Conservation (phyloP, 2,113 vertebrate genomes). For the Hippocampus mohnikei region DNA sequence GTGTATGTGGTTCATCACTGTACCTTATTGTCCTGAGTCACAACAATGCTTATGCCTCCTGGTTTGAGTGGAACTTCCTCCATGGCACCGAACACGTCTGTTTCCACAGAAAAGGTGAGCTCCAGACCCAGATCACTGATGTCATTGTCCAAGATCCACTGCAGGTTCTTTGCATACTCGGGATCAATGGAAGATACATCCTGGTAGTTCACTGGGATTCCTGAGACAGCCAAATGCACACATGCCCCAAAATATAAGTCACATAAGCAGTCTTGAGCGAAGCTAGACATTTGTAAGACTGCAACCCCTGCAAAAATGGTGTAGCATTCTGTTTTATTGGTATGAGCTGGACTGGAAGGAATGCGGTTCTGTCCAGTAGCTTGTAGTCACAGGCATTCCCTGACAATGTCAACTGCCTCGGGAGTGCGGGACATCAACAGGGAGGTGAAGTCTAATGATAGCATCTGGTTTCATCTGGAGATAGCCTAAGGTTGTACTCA, state of each 20-base stretch:
- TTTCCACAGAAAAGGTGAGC: conserved; percentile 95
- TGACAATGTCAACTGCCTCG: background rate
- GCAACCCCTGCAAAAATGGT: background rate
- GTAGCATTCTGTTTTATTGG: background rate
- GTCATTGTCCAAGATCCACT: conserved; percentile 99
- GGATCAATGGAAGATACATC: conserved; percentile 98
- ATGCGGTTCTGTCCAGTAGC: background rate
- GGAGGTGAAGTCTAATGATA: background rate
- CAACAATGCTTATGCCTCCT: conserved; percentile 86
- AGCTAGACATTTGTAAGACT: background rate
- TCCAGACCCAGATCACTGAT: conserved; percentile 96
- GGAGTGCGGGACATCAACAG: background rate
- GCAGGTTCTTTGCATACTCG: conserved; percentile 97
- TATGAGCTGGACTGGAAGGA: background rate
- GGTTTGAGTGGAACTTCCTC: conserved; percentile 94
- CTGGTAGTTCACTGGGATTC: conserved; percentile 97
- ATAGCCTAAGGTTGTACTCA: no score
- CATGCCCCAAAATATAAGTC: background rate
- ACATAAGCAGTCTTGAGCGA: background rate
- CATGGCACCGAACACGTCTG: conserved; percentile 96
- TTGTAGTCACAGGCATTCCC: background rate
- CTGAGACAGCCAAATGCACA: conserved; percentile 67
- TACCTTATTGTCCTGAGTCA: conserved; percentile 96
- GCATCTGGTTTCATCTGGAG: no score
- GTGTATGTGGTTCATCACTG: background rate